phyloP scores from a whole-genome alignment of 2,113 vertebrate genomes.

The Cryptotis parvus region DNA sequence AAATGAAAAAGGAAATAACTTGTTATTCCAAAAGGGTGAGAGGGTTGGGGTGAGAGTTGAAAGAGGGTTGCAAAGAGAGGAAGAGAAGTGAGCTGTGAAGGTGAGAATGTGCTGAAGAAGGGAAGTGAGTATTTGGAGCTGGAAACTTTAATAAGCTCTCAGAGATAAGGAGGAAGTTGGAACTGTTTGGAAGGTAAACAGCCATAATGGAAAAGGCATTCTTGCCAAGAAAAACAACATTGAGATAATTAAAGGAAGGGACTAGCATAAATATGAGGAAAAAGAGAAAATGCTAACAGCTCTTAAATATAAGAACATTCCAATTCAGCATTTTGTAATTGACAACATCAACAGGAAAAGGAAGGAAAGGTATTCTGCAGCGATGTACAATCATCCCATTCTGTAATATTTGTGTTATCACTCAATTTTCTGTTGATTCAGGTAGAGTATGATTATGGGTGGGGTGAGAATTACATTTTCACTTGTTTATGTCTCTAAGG shows the following conservation, averaged over 20 bases:
- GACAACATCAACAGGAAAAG: constrained; percentile 81
- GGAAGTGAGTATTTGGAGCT: constrained; percentile 66
- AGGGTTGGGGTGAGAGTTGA: constrained; percentile 83
- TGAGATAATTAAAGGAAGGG: constrained; percentile 85
- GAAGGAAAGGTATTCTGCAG: constrained; percentile 65
- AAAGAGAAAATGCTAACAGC: constrained; percentile 70
- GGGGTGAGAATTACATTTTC: constrained; percentile 49
- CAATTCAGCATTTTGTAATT: constrained; percentile 66
- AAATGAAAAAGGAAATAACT: constrained; percentile 91
- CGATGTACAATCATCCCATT: constrained; percentile 32
- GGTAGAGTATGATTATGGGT: constrained; percentile 45
- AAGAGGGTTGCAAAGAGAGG: constrained; percentile 81
- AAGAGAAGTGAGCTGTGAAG: constrained; percentile 82
- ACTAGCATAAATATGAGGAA: constrained; percentile 78
- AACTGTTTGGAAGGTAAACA: constrained; percentile 81
- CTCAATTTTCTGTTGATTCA: constrained; percentile 75
- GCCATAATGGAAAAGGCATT: constrained; percentile 69
- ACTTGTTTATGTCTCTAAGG: constrained; percentile 61
- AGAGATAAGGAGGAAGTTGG: constrained; percentile 83
- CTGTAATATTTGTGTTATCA: constrained; percentile 35
- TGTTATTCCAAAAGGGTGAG: constrained; percentile 85
- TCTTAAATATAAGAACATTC: constrained; percentile 74
- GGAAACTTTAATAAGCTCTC: constrained; percentile 78
- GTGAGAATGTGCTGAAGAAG: constrained; percentile 70
- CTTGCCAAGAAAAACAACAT: constrained; percentile 85